Base-by-base conservation (phyloP, 2,888 invertebrate genomes). In the Mallateleia sp. region DNA sequence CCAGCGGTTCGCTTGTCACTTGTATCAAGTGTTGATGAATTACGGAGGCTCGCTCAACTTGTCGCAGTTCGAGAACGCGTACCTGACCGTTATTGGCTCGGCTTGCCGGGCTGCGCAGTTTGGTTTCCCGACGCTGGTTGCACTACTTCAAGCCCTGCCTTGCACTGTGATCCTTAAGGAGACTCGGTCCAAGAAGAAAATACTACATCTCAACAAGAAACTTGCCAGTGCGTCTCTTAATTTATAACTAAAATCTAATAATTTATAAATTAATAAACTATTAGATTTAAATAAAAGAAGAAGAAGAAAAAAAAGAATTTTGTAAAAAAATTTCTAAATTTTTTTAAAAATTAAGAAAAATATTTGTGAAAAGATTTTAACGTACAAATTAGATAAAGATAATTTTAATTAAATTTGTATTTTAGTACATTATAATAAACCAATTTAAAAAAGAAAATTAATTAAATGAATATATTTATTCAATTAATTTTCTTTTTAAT, bases 1-100 rank as follows among this genome's bases (percentile, higher is more conserved):
- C 32, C 96, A 96, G 91, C 92, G 95, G 67, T 96, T 97, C 87
- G 96, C 96, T 2, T 95, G 96, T 50, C 96, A 96, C 89, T 93
- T 96, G 24, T 95, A 96, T 83, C 93, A 95, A 9, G 94, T 97
- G 15, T 93, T 97, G 89, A 94, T 95, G 89, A 95, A 95, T 74
- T 93, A 95, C 67, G 95, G 95, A 24, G 96, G 96, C 1, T 94
- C 95, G 56, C 89, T 96, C 62, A 93, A 93, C 7, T 88, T 96
- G 7, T 91, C 94, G 0, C 94, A 94, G 62, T 95, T 96, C 71
- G 95, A 96, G 71, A 89, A 91, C 9, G 94, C 94, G 1, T 96
- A 95, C 79, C 87, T 94, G n/a, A 93, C 93, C 28, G 90, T 94
- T 45, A 95, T 92, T 69, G 96, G 96, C 5, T 94, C 95, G 22